Base-by-base conservation (phyloP, 2,888 invertebrate genomes). In the Xestobium rufovillosum region DNA sequence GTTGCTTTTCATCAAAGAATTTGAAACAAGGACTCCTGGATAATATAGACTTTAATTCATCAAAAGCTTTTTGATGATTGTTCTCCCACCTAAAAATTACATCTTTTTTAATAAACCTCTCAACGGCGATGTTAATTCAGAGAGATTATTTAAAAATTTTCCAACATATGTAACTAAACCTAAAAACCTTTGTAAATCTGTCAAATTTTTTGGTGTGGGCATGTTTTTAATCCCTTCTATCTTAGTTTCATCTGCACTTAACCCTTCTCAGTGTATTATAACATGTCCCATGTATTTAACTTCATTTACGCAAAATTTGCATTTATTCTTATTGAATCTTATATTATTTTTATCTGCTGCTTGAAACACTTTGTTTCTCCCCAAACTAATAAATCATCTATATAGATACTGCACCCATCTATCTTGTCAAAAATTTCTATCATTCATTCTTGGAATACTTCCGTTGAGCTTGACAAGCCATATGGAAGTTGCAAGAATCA, bases 21-120 rank as follows among this genome's bases (percentile, higher is more conserved):
- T 53, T 47, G 12, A 64, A 45, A 3, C 50, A 47, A 3, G 59
- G 59, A 1, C 49, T 39, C 30, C 44, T 31, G 4, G 48, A 38
- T 4, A 63, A 29, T 13, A 46, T 19, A 8, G 42, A 6, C 41
- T 62, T 63, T 17, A 60, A 36, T 30, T 44, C 15, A 4, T 49
- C 11, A 26, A 59, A 59, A 1, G 53, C 48, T 31, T 43, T 26
- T 26, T 45, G 13, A 23, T 56, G 55, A 4, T 14, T 10, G 3
- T 41, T 35, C 2, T 39, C 33, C 56, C 56, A 57, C 3, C 43
- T 13, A 34, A 46, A 45, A 8, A 30, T 12, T 14, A 17, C 25
- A n/a, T 42, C 34, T 45, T 45, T 37, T 49, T 51, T 13, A 51
- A 15, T 9, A 54, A 33, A n/a, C 34, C 15, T 34, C 50, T 43